Conservation (phyloP, 2,113 vertebrate genomes). For the Lontra canadensis region DNA sequence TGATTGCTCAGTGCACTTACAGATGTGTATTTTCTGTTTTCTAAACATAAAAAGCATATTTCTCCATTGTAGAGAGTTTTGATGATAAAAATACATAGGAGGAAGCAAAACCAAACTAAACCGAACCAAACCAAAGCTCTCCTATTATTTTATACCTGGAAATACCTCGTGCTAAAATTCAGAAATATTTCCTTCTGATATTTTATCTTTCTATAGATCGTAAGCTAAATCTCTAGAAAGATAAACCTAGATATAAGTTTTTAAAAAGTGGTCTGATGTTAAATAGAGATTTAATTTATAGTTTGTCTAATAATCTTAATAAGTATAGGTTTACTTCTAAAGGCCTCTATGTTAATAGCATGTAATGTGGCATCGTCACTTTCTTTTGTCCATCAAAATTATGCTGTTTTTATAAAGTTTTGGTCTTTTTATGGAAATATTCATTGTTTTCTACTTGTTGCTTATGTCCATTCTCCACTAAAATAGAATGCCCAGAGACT, state of each 20-base stretch:
- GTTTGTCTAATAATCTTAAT: not conserved
- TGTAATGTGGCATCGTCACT: not conserved
- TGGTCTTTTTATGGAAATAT: not conserved
- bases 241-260: not conserved
- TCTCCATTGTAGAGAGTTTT: not conserved
- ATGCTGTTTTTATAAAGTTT: not conserved
- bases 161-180: not conserved
- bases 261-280: not conserved
- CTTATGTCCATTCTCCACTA: not conserved
- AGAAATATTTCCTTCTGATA: not conserved
- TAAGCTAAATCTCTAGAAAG: not conserved
- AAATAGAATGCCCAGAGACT: not conserved
- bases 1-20: not conserved
- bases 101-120: not conserved
- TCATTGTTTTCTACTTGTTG: conserved; percentile 3
- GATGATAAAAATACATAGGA: not conserved
- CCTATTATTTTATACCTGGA: not conserved
- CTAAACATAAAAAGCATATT: not conserved
- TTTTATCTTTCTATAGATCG: not conserved
- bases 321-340: not conserved
- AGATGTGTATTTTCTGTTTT: conserved; percentile 27
- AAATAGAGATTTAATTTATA: not conserved
- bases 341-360: not conserved
- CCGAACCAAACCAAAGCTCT: not conserved
- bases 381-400: not conserved